Evolutionary conservation across 2,797 vertebrate genomes (phyloP), one percentile per base, ranked within the genome.

Genomic region (Gadopsis bispinosus): DNA sequence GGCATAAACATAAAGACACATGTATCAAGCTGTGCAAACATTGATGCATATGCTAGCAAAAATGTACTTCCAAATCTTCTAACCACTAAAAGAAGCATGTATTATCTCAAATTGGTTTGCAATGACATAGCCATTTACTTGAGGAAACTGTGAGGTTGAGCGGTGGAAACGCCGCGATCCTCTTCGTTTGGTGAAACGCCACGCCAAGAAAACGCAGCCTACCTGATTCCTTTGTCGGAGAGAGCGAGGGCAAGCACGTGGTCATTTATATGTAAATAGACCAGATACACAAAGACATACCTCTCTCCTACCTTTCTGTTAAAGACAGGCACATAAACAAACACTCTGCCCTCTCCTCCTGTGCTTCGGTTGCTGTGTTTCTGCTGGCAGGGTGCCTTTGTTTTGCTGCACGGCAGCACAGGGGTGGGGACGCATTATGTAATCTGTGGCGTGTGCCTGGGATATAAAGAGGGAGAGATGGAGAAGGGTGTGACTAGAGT

Each of bases 361-460:
- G 81, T 71, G 76, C 75, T 75, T 67, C 22, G 35, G 83, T 91
- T 85, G 87, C 87, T 85, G 88, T 84, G 89, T 83, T 87, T 83
- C 87, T 89, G 86, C 88, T 89, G 88, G 90, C 88, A 84, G 87
- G 80, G 74, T 55, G 87, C 88, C 90, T 89, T 88, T 92, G 91
- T 90, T 91, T 91, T 85, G 73, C 87, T 91, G 62, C 72, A 80
- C 71, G 56, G 83, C 89, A 83, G 87, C 71, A 35, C 80, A 83
- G 79, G 86, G 88, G 80, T 87, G 86, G 87, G 76, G 88, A 83
- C 20, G 29, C 55, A 45, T 93, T 93, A 92, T 93, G 90, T 92
- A 92, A 93, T 87, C 71, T 41, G 60, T 86, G 87, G 84, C 70
- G 80, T 92, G 87, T 73, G 88, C 81, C 82, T 72, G 75, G 83